Conservation (phyloP, 2,888 invertebrate genomes). For the Metalampra italica region DNA sequence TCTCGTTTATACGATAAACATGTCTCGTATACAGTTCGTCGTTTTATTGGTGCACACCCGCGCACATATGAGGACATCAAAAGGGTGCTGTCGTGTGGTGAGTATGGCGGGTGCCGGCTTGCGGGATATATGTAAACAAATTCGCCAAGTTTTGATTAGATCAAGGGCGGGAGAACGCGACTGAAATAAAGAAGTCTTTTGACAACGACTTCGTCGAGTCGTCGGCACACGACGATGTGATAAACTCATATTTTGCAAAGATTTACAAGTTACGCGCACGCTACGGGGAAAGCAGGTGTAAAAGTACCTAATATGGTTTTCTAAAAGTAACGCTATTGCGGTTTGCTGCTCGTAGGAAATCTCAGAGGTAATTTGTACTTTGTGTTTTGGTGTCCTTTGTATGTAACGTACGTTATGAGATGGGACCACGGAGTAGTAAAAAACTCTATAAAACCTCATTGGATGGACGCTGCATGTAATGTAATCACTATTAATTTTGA, state of each 20-base stretch:
- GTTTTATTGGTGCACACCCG: slow-evolving; percentile 55
- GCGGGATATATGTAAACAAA: slow-evolving; percentile 68
- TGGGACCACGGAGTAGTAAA: too few relatives aligned
- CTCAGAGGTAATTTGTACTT: too few relatives aligned
- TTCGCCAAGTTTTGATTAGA: slow-evolving; percentile 72
- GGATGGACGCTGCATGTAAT: too few relatives aligned
- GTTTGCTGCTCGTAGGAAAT: too few relatives aligned
- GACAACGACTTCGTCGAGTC: not conserved
- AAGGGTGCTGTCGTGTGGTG: slow-evolving; percentile 62
- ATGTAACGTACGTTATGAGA: too few relatives aligned
- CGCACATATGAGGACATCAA: slow-evolving; percentile 56
- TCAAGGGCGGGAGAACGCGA: slow-evolving; percentile 53
- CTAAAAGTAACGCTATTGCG: too few relatives aligned
- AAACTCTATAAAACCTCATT: too few relatives aligned
- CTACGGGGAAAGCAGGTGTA: not conserved
- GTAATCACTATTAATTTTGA: too few relatives aligned
- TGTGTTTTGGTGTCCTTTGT: too few relatives aligned
- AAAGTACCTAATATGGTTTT: too few relatives aligned
- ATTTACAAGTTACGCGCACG: not conserved
- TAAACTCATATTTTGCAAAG: not conserved
- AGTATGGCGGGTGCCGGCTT: slow-evolving; percentile 46
- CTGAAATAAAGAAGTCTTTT: slow-evolving; percentile 42
- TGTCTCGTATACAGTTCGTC: slow-evolving; percentile 47
- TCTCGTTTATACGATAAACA: slow-evolving; percentile 61
- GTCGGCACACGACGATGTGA: not conserved